Evolutionary conservation across 2,113 vertebrate species (phyloP).

Genomic region (Coracopsis vasa): DNA sequence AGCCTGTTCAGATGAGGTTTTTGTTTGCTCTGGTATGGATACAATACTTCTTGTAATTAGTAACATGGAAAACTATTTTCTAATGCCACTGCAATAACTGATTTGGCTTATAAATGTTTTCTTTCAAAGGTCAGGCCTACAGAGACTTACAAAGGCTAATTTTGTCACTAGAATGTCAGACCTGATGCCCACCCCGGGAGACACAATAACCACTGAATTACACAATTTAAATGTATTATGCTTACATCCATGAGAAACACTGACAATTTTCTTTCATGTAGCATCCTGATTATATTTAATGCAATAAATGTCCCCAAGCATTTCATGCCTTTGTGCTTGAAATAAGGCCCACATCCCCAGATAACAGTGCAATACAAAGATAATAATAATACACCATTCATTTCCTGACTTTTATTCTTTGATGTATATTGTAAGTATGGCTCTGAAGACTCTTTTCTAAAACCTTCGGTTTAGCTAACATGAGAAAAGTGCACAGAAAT

Average conservation of each 20-base stretch:
- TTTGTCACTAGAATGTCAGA: slow-evolving; percentile 37
- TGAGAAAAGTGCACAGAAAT: background rate
- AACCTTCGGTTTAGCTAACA: background rate
- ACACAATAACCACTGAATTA: background rate
- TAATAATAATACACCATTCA: background rate
- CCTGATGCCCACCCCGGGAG: background rate
- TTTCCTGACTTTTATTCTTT: background rate
- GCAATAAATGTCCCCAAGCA: background rate
- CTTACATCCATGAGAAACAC: background rate
- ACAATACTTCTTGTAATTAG: slow-evolving; percentile 42
- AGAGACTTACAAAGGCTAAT: background rate
- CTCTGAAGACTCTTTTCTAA: background rate
- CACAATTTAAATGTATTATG: background rate
- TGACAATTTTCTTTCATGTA: background rate
- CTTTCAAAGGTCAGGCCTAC: slow-evolving; percentile 1
- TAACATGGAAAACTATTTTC: slow-evolving; percentile 37
- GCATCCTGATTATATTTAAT: background rate
- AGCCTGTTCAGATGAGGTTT: slow-evolving; percentile 28
- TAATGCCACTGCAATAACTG: slow-evolving; percentile 2
- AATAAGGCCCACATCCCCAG: background rate
- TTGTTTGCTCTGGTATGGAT: slow-evolving; percentile 47
- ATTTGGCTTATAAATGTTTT: slow-evolving; percentile 46
- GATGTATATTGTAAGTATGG: background rate
- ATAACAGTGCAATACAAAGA: background rate
- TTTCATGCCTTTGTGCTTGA: slow-evolving; percentile 1